Conservation (phyloP, 2,113 vertebrate species). For the Columba janthina region DNA sequence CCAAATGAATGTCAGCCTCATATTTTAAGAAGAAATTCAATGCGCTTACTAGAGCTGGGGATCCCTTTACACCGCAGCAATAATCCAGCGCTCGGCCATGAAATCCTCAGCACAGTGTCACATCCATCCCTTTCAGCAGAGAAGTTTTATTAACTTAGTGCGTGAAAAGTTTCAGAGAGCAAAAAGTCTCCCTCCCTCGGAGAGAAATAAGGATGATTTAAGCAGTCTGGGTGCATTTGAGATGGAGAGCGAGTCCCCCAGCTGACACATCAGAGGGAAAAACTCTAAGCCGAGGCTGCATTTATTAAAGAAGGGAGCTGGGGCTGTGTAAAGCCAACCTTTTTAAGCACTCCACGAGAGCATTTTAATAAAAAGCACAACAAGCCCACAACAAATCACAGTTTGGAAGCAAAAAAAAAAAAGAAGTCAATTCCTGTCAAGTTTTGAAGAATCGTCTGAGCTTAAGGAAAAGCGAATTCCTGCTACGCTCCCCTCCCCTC, state of each 20-base stretch:
- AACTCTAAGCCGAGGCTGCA: conserved; percentile 63
- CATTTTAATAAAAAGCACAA: conserved; percentile 78
- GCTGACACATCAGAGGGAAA: conserved; percentile 67
- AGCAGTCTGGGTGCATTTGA: conserved; percentile 59
- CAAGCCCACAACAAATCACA: conserved; percentile 73
- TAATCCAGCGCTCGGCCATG: conserved; percentile 42
- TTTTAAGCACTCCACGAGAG: conserved; percentile 58
- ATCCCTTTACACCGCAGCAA: conserved; percentile 32
- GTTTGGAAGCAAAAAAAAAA: conserved; percentile 63
- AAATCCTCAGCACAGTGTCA: conserved; percentile 65
- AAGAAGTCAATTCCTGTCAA: conserved; percentile 74
- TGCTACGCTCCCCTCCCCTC: not conserved
- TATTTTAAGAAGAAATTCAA: conserved; percentile 29
- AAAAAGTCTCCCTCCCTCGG: conserved; percentile 53
- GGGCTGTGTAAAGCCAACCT: conserved; percentile 60
- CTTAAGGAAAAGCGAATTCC: conserved; percentile 74
- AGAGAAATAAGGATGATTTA: conserved; percentile 76
- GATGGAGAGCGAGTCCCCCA: conserved; percentile 58
- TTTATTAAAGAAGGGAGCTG: conserved; percentile 69
- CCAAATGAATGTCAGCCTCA: conserved; percentile 29
- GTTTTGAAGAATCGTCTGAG: conserved; percentile 66
- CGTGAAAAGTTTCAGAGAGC: conserved; percentile 69
- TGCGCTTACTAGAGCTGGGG: conserved; percentile 12
- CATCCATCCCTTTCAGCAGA: conserved; percentile 49
- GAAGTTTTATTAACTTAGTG: conserved; percentile 73